Evolutionary conservation across 2,888 invertebrate genomes (phyloP).

Genomic region (Hydriomena furcata): DNA sequence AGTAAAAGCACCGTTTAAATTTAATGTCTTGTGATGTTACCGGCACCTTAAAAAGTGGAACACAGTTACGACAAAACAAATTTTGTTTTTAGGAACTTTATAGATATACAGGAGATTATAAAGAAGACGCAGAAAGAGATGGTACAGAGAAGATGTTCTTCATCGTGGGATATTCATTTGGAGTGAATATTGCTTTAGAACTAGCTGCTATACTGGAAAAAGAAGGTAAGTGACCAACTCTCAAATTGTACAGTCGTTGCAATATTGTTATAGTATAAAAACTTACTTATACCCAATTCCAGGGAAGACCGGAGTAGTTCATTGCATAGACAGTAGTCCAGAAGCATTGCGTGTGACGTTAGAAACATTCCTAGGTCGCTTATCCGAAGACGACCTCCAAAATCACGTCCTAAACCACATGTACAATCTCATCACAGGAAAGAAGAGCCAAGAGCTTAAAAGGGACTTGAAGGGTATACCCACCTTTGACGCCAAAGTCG

Average conservation of each 20-base stretch:
- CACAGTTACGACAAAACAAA: no score
- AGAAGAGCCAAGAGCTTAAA: slow-evolving; percentile 28
- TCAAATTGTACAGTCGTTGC: no score
- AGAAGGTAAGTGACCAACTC: slow-evolving; percentile 51
- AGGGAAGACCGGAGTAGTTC: slow-evolving; percentile 54
- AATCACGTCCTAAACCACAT: slow-evolving; percentile 45
- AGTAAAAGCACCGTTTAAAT: no score
- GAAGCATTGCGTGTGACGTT: slow-evolving; percentile 49
- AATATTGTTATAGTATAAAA: no score
- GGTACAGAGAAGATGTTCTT: slow-evolving; percentile 40
- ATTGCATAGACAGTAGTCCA: slow-evolving; percentile 59
- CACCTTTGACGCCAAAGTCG: slow-evolving; percentile 44
- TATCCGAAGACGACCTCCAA: slow-evolving; percentile 44
- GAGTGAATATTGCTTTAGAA: slow-evolving; percentile 59
- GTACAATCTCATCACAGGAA: slow-evolving; percentile 41
- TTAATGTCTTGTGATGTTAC: no score
- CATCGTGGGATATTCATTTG: slow-evolving; percentile 56
- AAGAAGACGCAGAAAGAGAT: background rate
- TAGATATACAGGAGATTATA: background rate
- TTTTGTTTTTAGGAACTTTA: slow-evolving; percentile 3
- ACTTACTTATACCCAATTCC: slow-evolving; percentile 37
- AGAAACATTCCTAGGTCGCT: slow-evolving; percentile 44
- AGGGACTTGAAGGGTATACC: slow-evolving; percentile 34
- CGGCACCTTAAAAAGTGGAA: no score
- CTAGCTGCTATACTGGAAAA: slow-evolving; percentile 55